A percentile compares a stretch with the other conserved stretches of the same genome.
phyloP scores from a whole-genome alignment of 1,140 invertebrate species.

The Heliconius himera region DNA sequence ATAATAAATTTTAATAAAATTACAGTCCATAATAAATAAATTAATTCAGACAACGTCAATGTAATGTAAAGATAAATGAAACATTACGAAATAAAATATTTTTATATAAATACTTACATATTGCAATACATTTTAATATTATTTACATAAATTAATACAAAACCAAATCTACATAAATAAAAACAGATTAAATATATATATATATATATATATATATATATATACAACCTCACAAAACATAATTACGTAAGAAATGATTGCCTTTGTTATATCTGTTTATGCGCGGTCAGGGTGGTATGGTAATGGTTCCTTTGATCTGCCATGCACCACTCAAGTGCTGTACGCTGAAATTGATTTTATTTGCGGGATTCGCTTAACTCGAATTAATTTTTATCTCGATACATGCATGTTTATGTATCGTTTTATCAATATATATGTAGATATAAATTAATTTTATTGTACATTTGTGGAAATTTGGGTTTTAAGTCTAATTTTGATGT shows the following conservation, averaged over 20 bases:
- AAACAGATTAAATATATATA: neutral
- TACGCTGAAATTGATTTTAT: slow-evolving; percentile 41
- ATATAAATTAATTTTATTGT: slow-evolving; percentile 1
- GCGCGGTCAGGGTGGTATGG: slow-evolving; percentile 60
- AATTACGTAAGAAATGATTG: slow-evolving; percentile 36
- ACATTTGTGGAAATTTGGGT: neutral
- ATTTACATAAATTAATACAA: neutral
- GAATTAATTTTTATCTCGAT: slow-evolving; percentile 8
- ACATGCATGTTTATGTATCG: slow-evolving; percentile 9
- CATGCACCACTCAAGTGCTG: slow-evolving; percentile 46
- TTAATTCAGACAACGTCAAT: too few species aligned
- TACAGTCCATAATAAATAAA: too few species aligned
- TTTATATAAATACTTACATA: too few species aligned
- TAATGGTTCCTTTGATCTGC: slow-evolving; percentile 64
- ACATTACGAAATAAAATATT: too few species aligned
- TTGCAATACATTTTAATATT: too few species aligned
- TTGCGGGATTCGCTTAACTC: slow-evolving; percentile 26
- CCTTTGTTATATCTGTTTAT: slow-evolving; percentile 56
- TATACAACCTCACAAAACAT: slow-evolving; percentile 2
- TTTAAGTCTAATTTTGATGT: neutral
- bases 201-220: neutral
- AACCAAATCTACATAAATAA: neutral
- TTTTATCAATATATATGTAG: neutral
- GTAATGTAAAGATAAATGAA: too few species aligned
- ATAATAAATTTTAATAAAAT: too few species aligned